Evolutionary conservation across 2,888 invertebrate species (phyloP), one percentile per base, ranked within the genome.

Genomic region (Drosophila paranaensis): DNA sequence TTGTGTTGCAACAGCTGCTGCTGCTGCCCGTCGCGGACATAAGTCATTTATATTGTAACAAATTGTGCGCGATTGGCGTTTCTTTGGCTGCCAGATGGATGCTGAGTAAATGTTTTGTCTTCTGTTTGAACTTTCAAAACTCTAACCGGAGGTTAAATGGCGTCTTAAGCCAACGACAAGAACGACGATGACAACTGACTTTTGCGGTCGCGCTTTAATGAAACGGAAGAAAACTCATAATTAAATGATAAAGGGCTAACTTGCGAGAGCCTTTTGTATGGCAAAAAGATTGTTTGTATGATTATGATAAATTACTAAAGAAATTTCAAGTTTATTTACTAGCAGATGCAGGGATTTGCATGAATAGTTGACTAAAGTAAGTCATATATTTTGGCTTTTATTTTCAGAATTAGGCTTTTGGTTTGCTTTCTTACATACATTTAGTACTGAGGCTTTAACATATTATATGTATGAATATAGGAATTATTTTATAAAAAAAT

Each of bases 21-120:
- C 71, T 67, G 80, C 55, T 76, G 70, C 63, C 70, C 86, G 74
- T 69, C 77, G 79, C 83, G 82, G 71, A 82, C 88, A 80, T 86
- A 89, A 86, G 87, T 89, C 83, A 82, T 90, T 90, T 89, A 88
- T 89, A 87, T 85, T 88, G 87, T 88, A 87, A 87, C 90, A 87
- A 90, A 90, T 87, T 90, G 84, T 88, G 71, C 87, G 76, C 85
- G 88, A 87, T 87, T 89, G 90, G 87, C 90, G 72, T 75, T 77
- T 61, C 75, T 56, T 58, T 14, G 53, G 37, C 45, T 54, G 70
- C 33, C 86, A 81, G 86, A 63, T 86, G 78, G 70, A 69, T 66
- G 68, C 65, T 70, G 79, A 79, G 74, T 77, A 80, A 89, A 86
- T 89, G 83, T 77, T 89, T 86, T 76, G 82, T 79, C 73, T 82